A percentile compares a stretch with the other conserved stretches of the same genome.
Evolutionary conservation across 2,113 vertebrate species (phyloP).

Genomic region (Mirounga angustirostris): DNA sequence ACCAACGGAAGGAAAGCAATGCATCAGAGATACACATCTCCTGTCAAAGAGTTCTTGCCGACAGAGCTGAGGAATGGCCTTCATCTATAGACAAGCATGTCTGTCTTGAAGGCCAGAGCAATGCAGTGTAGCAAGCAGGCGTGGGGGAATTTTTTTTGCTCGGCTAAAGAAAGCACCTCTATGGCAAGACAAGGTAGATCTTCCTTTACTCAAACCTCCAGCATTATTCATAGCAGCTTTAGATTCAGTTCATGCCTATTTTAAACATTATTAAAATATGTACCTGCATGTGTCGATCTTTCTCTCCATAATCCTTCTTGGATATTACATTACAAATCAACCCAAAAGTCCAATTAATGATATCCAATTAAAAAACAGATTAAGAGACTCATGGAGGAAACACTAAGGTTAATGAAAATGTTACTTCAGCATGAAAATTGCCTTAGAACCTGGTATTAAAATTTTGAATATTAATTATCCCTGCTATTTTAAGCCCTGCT

Average conservation of each 20-base stretch:
- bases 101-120: neutral
- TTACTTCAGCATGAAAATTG: slow-evolving; percentile 70
- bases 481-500: slow-evolving; percentile 38
- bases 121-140: fast-evolving
- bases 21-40: neutral
- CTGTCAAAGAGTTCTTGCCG: neutral
- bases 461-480: slow-evolving; percentile 60
- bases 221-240: neutral
- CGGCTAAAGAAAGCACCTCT: neutral
- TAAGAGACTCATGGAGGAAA: slow-evolving; percentile 17
- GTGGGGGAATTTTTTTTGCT: neutral
- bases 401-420: slow-evolving; percentile 65
- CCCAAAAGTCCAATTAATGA: slow-evolving; percentile 59
- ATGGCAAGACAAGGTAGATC: fast-evolving
- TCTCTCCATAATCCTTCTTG: slow-evolving; percentile 51
- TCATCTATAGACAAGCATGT: neutral
- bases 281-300: neutral
- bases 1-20: neutral
- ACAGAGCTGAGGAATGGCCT: neutral
- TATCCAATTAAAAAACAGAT: slow-evolving; percentile 63
- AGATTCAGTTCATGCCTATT: neutral
- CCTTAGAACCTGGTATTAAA: slow-evolving; percentile 52
- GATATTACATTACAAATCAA: slow-evolving; percentile 70
- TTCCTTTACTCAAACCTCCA: neutral
- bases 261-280: slow-evolving; percentile 33